Percentiles rank a stretch among this genome's conserved stretches.
Evolutionary conservation across 1,140 invertebrate species (phyloP).

Genomic region (Oedothorax gibbosus): DNA sequence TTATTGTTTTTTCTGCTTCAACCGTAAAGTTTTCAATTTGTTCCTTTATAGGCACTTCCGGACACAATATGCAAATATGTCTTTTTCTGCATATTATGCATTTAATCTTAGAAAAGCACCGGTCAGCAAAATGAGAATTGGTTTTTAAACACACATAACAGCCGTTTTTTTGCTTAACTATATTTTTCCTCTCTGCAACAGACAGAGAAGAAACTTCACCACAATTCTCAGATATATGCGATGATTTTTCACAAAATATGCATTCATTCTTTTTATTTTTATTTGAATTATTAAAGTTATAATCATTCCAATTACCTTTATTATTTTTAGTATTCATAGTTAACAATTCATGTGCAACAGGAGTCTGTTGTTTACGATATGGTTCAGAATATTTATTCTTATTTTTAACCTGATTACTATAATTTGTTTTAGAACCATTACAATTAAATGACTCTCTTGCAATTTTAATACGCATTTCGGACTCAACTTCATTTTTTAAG

Average conservation of each 20-base stretch:
- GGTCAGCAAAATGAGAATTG: slow-evolving; percentile 3
- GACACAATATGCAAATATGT: slow-evolving; percentile 21
- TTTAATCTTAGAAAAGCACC: slow-evolving; percentile 17
- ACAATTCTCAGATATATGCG: slow-evolving; percentile 23
- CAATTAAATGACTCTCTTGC: neutral
- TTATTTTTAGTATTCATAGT: slow-evolving; percentile 8
- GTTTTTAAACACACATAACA: slow-evolving; percentile 33
- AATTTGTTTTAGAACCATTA: too few relatives aligned
- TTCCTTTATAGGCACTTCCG: slow-evolving; percentile 7
- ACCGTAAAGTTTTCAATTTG: neutral
- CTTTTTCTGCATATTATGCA: slow-evolving; percentile 20
- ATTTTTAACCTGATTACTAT: neutral
- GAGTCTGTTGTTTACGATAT: neutral
- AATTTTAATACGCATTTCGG: slow-evolving; percentile 13
- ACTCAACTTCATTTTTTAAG: slow-evolving; percentile 15
- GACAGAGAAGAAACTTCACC: neutral
- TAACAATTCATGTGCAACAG: slow-evolving; percentile 26
- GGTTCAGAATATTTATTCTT: neutral
- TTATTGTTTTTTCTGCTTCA: neutral
- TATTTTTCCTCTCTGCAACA: slow-evolving; percentile 28
- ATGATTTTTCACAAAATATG: slow-evolving; percentile 32
- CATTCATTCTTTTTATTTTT: neutral
- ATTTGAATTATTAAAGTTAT: neutral
- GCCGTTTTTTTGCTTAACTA: slow-evolving; percentile 31
- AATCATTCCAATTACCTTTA: neutral